Evolutionary conservation across 2,797 vertebrate species (phyloP).

Genomic region (Nasua narica): DNA sequence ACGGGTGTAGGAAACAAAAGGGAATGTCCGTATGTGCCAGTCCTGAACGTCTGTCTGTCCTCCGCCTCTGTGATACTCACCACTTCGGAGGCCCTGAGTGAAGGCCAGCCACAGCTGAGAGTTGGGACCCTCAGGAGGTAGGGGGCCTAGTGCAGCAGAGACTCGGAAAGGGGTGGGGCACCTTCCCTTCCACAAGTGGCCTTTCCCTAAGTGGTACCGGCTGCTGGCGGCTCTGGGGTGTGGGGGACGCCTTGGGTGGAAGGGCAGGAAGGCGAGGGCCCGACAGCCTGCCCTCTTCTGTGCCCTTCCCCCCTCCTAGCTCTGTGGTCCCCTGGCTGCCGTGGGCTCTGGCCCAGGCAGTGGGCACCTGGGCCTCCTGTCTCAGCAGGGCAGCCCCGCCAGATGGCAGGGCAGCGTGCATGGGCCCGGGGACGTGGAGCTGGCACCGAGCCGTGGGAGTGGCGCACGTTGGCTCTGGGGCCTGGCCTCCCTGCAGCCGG

Average conservation of each 20-base stretch:
- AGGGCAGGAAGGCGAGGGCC: no score
- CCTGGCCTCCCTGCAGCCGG: background rate
- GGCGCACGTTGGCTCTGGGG: rapidly evolving
- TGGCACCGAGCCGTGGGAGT: background rate
- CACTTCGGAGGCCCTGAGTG: background rate
- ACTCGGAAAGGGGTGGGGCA: background rate
- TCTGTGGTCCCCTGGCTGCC: background rate
- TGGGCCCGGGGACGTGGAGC: background rate
- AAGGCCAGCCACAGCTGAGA: background rate
- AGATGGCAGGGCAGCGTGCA: rapidly evolving
- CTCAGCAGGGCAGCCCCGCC: background rate
- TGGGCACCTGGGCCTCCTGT: background rate
- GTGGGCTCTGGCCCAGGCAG: background rate
- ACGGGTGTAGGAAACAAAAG: no score
- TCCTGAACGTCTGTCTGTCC: background rate
- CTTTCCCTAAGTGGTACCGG: background rate
- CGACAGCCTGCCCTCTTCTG: no score
- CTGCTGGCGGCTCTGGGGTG: background rate
- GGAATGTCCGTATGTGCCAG: background rate
- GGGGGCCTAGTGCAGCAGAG: background rate
- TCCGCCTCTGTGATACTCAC: background rate
- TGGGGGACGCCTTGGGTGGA: rapidly evolving
- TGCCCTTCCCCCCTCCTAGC: background rate
- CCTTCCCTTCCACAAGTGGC: background rate
- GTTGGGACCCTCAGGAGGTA: background rate